Evolutionary conservation across 2,888 invertebrate species (phyloP).

Genomic region (Oscheius sp.): DNA sequence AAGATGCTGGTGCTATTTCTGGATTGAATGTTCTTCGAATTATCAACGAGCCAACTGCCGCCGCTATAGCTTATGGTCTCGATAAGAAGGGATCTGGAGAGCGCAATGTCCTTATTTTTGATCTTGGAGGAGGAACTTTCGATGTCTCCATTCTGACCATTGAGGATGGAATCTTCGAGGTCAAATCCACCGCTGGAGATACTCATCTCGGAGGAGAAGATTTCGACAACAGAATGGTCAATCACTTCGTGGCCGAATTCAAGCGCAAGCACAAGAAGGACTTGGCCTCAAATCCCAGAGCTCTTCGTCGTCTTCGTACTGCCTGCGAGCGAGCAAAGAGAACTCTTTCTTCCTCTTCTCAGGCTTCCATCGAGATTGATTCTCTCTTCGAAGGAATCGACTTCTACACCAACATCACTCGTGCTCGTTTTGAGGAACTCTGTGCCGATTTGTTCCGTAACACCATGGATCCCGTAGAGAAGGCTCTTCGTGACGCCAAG

Average conservation of each 20-base stretch:
- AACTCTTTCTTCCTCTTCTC: slow-evolving; percentile 75
- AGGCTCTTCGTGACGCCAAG: slow-evolving; percentile 71
- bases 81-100: slow-evolving; percentile 68
- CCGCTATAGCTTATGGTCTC: slow-evolving; percentile 84
- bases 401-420: slow-evolving; percentile 92
- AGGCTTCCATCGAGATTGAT: slow-evolving; percentile 85
- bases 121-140: slow-evolving; percentile 85
- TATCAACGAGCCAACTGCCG: slow-evolving; percentile 73
- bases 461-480: slow-evolving; percentile 96
- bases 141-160: slow-evolving; percentile 94
- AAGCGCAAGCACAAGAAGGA: slow-evolving; percentile 82
- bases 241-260: slow-evolving; percentile 73
- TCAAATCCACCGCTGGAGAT: slow-evolving; percentile 90
- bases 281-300: slow-evolving; percentile 85
- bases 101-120: slow-evolving; percentile 76
- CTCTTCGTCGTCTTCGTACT: slow-evolving; percentile 87
- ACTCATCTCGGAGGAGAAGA: slow-evolving; percentile 76
- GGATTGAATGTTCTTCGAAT: slow-evolving; percentile 71
- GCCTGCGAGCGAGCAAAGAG: slow-evolving; percentile 82
- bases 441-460: slow-evolving; percentile 90
- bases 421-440: slow-evolving; percentile 86
- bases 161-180: slow-evolving; percentile 91
- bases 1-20: slow-evolving; percentile 70
- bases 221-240: slow-evolving; percentile 76
- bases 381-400: slow-evolving; percentile 93